Evolutionary conservation across 2,113 vertebrate genomes (phyloP).

Genomic region (Tor tambroides): DNA sequence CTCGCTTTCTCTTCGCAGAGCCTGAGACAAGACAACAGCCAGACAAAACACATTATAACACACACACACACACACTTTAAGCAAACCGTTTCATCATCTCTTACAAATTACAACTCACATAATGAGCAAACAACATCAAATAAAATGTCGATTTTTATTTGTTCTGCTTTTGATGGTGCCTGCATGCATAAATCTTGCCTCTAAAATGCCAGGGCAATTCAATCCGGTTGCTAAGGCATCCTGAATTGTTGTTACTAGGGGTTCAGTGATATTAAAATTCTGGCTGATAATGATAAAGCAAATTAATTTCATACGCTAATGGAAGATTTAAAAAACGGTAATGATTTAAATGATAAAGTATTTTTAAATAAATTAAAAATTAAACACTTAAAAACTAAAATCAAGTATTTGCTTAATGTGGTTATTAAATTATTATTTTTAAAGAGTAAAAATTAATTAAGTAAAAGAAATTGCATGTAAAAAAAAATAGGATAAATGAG

Average conservation of each 20-base stretch:
- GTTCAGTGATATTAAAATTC: not conserved
- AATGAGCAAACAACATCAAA: conserved; percentile 33
- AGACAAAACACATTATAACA: conserved; percentile 33
- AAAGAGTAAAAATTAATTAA: not conserved
- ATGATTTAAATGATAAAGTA: not conserved
- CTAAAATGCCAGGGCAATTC: not conserved
- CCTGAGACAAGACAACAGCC: conserved; percentile 72
- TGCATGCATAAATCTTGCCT: not conserved
- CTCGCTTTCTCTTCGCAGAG: conserved; percentile 89
- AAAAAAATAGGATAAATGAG: not conserved
- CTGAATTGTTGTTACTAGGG: not conserved
- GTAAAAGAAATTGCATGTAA: not conserved
- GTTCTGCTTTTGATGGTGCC: conserved; percentile 2
- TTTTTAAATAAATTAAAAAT: not conserved
- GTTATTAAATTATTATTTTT: not conserved
- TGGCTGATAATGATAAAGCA: not conserved
- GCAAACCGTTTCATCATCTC: conserved; percentile 47
- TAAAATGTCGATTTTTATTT: not conserved
- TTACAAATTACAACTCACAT: conserved; percentile 35
- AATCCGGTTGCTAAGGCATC: not conserved
- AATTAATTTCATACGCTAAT: not conserved
- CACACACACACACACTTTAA: conserved; percentile 28
- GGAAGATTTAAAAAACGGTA: not conserved
- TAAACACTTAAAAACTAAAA: not conserved
- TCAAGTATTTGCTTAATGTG: not conserved